Percentiles rank a stretch among this genome's conserved stretches.
Conservation (phyloP, 2,113 vertebrate species). For the Fregata magnificens region DNA sequence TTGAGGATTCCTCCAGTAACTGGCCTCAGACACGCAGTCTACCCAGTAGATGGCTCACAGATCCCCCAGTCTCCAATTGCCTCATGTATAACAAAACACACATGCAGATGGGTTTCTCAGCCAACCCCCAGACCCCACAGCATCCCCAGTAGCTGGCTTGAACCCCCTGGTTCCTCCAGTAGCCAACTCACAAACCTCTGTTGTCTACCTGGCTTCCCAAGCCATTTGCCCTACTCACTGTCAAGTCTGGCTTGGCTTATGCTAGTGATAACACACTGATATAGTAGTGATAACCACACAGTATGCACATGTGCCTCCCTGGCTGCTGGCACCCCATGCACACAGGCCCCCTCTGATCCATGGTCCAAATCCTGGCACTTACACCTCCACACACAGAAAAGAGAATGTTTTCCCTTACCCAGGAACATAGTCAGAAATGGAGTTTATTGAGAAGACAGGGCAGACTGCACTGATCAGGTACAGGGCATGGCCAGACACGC, state of each 20-base stretch:
- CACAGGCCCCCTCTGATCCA: background rate
- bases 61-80: background rate
- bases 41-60: background rate
- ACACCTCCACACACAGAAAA: background rate
- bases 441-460: background rate
- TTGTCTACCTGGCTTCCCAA: background rate
- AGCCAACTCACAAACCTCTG: background rate
- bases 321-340: background rate
- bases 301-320: too few species aligned
- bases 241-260: background rate
- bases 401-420: background rate
- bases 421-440: background rate
- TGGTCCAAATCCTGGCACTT: background rate
- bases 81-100: background rate
- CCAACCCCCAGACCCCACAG: background rate
- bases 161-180: background rate
- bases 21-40: background rate
- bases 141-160: background rate
- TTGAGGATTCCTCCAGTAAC: background rate
- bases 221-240: background rate
- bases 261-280: background rate
- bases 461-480: background rate
- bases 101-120: background rate
- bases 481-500: background rate
- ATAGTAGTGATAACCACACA: background rate